A percentile compares a stretch with the other conserved stretches of the same genome.
phyloP scores from a whole-genome alignment of 92 coral and sea anemone species.

The Hydrozoanthus gracilis region DNA sequence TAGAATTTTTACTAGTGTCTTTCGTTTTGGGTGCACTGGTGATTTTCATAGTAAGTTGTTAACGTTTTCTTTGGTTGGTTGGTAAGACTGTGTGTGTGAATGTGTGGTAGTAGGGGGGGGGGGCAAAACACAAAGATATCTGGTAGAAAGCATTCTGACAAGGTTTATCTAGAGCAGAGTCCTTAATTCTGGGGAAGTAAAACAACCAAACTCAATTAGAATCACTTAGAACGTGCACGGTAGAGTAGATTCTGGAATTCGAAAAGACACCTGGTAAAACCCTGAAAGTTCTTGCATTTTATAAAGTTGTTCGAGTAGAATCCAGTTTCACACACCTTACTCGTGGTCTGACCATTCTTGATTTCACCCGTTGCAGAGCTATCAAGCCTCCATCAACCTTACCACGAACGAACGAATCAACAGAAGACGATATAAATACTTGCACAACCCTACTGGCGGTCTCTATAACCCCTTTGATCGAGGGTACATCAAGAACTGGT shows the following conservation, averaged over 20 bases:
- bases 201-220: too few species aligned
- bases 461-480: constrained; percentile 93
- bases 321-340: not conserved
- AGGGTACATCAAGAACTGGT: constrained; percentile 81
- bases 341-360: not conserved
- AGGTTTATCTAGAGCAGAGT: too few species aligned
- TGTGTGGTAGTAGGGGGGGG: not conserved
- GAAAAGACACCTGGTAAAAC: too few species aligned
- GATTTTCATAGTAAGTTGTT: constrained; percentile 74
- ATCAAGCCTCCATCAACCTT: constrained; percentile 80
- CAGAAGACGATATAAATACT: constrained; percentile 82
- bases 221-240: too few species aligned
- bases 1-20: constrained; percentile 80
- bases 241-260: too few species aligned
- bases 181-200: too few species aligned
- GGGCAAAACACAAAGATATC: not conserved
- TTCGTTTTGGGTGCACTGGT: constrained; percentile 72
- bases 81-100: not conserved
- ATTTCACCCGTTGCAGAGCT: constrained; percentile 57
- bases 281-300: not conserved
- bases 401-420: constrained; percentile 97
- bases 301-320: not conserved
- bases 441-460: constrained; percentile 83
- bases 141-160: too few species aligned
- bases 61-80: too few species aligned